Evolutionary conservation across 2,888 invertebrate species (phyloP).

Genomic region (Abscondita cerata): DNA sequence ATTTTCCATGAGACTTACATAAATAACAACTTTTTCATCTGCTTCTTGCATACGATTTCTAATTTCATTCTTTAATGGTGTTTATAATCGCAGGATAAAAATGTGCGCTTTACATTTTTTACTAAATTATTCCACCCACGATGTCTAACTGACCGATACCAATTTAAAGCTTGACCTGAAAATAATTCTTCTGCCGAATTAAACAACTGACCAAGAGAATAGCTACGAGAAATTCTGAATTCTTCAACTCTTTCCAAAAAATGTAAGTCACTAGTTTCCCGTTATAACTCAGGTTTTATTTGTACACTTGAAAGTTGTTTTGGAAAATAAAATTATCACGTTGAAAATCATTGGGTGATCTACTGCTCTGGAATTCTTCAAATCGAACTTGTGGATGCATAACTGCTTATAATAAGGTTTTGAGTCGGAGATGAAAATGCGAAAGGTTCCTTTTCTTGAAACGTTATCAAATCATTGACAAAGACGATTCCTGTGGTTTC

Average conservation of each 20-base stretch:
- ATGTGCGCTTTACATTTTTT: background rate
- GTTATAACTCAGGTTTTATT: too few relatives aligned
- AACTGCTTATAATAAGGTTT: too few relatives aligned
- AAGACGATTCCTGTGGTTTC: too few relatives aligned
- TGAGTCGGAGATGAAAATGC: too few relatives aligned
- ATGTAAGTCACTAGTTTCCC: too few relatives aligned
- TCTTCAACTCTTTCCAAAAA: conserved; percentile 17
- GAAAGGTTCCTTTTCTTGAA: too few relatives aligned
- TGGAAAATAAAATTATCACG: too few relatives aligned
- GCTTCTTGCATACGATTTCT: background rate
- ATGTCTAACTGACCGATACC: background rate
- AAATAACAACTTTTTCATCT: background rate
- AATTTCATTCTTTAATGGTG: background rate
- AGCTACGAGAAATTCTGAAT: background rate
- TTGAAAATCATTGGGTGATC: too few relatives aligned
- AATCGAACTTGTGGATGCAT: too few relatives aligned
- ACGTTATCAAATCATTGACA: too few relatives aligned
- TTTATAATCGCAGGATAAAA: background rate
- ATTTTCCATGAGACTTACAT: background rate
- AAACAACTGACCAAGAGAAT: background rate
- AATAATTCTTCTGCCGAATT: background rate
- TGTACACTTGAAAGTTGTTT: too few relatives aligned
- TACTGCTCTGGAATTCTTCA: too few relatives aligned
- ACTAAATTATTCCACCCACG: background rate
- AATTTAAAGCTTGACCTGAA: background rate